Evolutionary conservation across 2,113 vertebrate species (phyloP), one percentile per base, ranked within the genome.

Genomic region (Raja brachyura): DNA sequence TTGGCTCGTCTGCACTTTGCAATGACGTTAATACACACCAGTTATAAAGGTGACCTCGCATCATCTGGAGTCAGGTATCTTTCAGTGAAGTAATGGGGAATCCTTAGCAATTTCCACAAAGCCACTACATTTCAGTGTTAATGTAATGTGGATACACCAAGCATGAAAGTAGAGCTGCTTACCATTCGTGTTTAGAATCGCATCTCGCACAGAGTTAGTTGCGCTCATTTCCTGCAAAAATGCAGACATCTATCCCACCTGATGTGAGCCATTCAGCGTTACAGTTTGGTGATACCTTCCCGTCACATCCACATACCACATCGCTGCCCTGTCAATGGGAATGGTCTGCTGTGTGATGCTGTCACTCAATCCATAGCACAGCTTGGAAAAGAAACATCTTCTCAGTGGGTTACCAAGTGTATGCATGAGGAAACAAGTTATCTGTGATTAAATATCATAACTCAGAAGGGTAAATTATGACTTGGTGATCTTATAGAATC

Each of bases 331-430:
- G 4, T 59, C 20, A 85, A 59, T 28, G 28, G 4, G 59, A 61
- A 85, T 85, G 81, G 59, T 59, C 28, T 85, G 54, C 59, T 2
- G 81, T 11, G 9, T 81, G 54, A 28, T 9, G 25, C 13, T 78
- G 77, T 39, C 77, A 39, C 14, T 78, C 33, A 18, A 16, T 39
- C 48, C 18, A 79, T 79, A 18, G 39, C 5, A 79, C 10, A 7
- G 39, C 77, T 79, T 48, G 77, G 77, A 79, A 79, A 48, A 79
- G 77, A 79, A 79, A 22, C 77, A 54, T 79, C 33, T 79, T 79
- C 39, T 18, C 39, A 48, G 77, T 48, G 18, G 33, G 39, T 79
- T 18, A 39, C 77, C 77, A 79, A 79, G 39, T 54, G 20, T 56
- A 81, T 10, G 22, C 78, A 81, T 25, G 48, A 56, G 22, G 48